Conservation (phyloP, 2,797 vertebrate species). For the Rhabdomys pumilio region DNA sequence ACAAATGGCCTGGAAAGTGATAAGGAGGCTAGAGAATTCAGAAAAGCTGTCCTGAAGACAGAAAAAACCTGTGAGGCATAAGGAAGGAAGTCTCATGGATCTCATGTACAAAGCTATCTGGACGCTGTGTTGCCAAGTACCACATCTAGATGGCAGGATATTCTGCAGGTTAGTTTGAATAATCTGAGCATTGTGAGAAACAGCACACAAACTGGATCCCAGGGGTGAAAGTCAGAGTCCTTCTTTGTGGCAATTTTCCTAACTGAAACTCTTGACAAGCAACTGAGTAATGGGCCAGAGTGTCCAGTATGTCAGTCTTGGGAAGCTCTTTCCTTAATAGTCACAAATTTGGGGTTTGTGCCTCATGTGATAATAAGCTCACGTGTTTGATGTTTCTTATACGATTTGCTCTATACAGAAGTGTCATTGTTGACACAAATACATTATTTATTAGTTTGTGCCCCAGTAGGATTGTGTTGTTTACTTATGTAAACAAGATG, state of each 20-base stretch:
- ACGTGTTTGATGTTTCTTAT: neutral
- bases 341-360: neutral
- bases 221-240: neutral
- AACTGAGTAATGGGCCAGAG: no score
- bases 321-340: neutral
- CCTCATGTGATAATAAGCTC: neutral
- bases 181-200: neutral
- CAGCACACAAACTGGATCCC: neutral
- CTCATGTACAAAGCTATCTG: neutral
- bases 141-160: neutral
- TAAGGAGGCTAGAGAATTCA: neutral
- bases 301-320: neutral
- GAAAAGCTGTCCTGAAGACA: neutral
- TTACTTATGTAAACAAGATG: neutral
- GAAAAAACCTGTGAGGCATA: neutral
- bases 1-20: neutral
- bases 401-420: neutral
- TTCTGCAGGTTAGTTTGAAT: neutral
- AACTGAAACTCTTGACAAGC: neutral
- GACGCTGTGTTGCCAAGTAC: neutral
- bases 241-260: neutral
- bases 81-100: neutral
- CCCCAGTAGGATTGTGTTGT: neutral
- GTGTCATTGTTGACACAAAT: slow-evolving; percentile 1
- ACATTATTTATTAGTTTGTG: neutral